phyloP scores from a whole-genome alignment of 2,797 vertebrate species.

The Tapirus indicus region DNA sequence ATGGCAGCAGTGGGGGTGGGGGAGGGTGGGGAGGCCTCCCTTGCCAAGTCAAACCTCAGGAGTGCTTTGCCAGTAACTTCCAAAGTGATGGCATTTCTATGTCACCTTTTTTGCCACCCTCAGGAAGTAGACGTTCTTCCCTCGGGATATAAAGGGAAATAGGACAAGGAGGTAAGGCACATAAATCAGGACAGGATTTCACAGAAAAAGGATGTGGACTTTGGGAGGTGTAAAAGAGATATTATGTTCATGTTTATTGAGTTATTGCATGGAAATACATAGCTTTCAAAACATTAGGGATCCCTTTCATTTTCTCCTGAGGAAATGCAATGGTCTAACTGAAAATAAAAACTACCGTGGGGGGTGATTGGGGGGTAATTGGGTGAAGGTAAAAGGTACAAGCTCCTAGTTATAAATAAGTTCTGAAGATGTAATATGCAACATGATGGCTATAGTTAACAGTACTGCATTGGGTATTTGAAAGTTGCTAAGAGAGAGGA shows the following conservation, averaged over 20 bases:
- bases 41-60: neutral
- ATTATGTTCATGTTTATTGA: conserved; percentile 5
- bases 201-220: neutral
- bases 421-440: too few species aligned
- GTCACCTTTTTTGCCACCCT: neutral
- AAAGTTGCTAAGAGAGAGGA: too few species aligned
- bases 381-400: too few species aligned
- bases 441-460: too few species aligned
- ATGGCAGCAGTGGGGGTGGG: neutral
- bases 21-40: neutral
- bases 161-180: neutral
- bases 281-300: neutral
- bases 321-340: neutral
- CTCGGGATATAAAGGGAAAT: neutral
- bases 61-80: neutral
- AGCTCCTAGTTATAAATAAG: too few species aligned
- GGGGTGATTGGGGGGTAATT: too few species aligned
- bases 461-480: too few species aligned
- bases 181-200: neutral
- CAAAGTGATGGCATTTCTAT: neutral
- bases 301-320: conserved; percentile 50
- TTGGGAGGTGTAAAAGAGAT: neutral
- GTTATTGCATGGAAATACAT: neutral
- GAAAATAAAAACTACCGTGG: neutral
- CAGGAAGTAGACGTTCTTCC: neutral